Base-by-base conservation (phyloP, 1,140 invertebrate species). In the Papilio machaon region DNA sequence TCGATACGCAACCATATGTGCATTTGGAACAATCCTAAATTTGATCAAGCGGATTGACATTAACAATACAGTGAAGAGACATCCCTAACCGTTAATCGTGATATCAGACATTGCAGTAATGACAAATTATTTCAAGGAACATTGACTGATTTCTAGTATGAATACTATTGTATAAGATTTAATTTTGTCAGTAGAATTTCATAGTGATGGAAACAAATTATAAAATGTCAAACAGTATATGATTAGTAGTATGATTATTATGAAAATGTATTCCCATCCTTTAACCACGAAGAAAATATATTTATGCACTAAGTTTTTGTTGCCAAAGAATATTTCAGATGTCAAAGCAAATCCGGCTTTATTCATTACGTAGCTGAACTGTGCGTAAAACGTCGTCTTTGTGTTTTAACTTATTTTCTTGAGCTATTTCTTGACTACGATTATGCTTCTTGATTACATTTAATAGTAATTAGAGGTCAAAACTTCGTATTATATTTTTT, bases 1-100 rank as follows among this genome's bases (percentile, higher is more conserved):
- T 79, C 78, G 82, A 81, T 77, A 79, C 83, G 76, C 82, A 80
- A 83, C 70, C 76, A 81, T 81, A 83, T 83, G 54, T 78, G 75
- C 46, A 83, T 79, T 83, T 80, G 60, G 79, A 35, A 79, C 76
- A 82, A 77, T 76, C 73, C 81, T 81, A 75, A 52, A 23, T 75
- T 30, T 13, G 23, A 75, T 52, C 23, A 67, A 3, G 8, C 58
- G 60, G 19, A 67, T 67, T 15, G 23, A 30, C 23, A 30, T 67
- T 67, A 67, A 58, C n/a, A 58, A 9, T 17, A 58, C 9, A 58
- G 10, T 49, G 7, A n/a, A 30, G 60, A 64, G 23, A 30, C 60
- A 64, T 64, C 19, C 60, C 10, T 64, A 64, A 64, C 10, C 10
- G 19, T 64, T 64, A 64, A 64, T 30, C 60, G 60, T 64, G 23